Evolutionary conservation across 2,113 vertebrate genomes (phyloP).

Genomic region (Ibidorhyncha struthersii): DNA sequence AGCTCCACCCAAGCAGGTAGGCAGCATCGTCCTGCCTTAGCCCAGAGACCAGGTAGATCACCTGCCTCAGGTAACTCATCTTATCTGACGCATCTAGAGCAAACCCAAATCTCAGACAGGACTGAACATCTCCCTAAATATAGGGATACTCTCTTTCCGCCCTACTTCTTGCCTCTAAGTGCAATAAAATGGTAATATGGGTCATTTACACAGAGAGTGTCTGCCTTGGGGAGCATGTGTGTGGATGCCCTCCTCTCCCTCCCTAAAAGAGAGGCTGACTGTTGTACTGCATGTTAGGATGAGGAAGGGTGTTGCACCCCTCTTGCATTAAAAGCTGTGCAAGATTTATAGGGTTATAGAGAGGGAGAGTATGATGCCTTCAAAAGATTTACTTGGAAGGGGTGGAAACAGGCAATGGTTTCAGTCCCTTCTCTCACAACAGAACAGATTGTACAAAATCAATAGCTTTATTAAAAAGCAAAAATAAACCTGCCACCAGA

Average conservation of each 20-base stretch:
- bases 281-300: no score
- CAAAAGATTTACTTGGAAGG: background rate
- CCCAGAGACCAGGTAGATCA: background rate
- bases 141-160: accelerated
- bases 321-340: background rate
- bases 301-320: accelerated
- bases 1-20: background rate
- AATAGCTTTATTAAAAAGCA: background rate
- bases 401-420: background rate
- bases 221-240: accelerated
- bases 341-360: background rate
- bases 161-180: background rate
- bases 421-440: background rate
- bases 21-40: background rate
- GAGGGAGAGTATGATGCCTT: background rate
- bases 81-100: background rate
- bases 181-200: background rate
- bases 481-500: background rate
- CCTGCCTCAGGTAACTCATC: background rate
- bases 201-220: background rate
- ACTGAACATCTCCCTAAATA: accelerated
- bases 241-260: background rate
- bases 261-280: background rate
- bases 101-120: background rate
- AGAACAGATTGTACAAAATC: background rate